Evolutionary conservation across 2,113 vertebrate genomes (phyloP), one percentile per base, ranked within the genome.

Genomic region (Psittacus erithacus): DNA sequence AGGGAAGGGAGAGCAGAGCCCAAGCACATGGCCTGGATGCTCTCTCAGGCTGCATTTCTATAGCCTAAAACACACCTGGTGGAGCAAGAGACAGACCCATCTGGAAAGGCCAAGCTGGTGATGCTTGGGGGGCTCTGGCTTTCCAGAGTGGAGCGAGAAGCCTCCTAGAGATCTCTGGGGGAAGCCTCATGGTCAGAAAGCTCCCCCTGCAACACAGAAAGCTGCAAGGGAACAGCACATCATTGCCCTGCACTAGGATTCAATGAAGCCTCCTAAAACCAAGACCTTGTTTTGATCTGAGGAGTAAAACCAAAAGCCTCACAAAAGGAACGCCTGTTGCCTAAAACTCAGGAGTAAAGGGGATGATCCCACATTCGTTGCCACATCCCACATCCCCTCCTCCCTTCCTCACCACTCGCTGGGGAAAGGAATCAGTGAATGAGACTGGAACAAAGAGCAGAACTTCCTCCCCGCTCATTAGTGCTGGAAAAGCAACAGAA

Each of bases 381-480:
- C 50, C 57, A 23, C 10, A 4, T 19, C 81, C 77, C 77, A 31
- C 28, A 20, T 69, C 71, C 59, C 75, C 46, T 89, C 70, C 81
- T 78, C 79, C 50, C 64, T 52, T 89, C 90, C 70, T 74, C 3
- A 1, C 84, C 19, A 1, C 88, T 92, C 63, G 17, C 82, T 12
- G 24, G 39, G 75, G 84, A 62, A 35, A 46, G 77, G 77, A 86
- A 67, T 41, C 88, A 57, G 47, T 0, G 10, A 80, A 50, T 2
- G 14, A 6, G 16, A 63, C 90, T 85, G 1, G 28, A 95, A 94
- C 94, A 95, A 95, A 95, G 93, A 82, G 91, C 91, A 80, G 90
- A 95, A 93, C 92, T 94, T 95, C 94, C 92, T 96, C 96, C 94
- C 82, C 1, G 60, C 93, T 95, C 96, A 92, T 95, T 95, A 96